A percentile compares a stretch with the other conserved stretches of the same genome.
These are phyloP conservation scores for Irena cyanogastra DNA, from an alignment of 2,113 vertebrate species.

Conservation along the genomic window DNA sequence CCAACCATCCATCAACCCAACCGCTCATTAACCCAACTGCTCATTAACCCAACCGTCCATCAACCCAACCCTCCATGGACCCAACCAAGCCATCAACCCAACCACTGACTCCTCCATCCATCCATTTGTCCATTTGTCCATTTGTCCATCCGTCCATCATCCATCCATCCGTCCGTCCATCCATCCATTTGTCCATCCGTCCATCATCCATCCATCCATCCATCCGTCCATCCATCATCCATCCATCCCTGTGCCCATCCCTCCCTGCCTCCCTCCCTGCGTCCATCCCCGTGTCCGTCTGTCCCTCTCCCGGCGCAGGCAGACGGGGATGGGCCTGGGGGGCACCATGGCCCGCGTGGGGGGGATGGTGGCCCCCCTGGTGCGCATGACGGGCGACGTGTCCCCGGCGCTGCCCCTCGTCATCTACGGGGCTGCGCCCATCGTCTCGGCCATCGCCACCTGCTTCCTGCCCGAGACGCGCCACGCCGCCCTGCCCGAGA, in stretches of 20 bases:
- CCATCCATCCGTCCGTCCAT: too few species aligned
- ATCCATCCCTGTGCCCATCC: too few species aligned
- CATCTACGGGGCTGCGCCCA: slow-evolving; percentile 75
- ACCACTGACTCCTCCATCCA: too few species aligned
- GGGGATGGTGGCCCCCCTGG: slow-evolving; percentile 78
- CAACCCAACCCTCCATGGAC: not conserved
- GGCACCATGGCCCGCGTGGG: slow-evolving; percentile 76
- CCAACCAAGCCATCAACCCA: not conserved
- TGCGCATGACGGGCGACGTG: slow-evolving; percentile 64
- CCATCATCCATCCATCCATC: too few species aligned
- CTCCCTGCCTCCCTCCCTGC: too few species aligned
- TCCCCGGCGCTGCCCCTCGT: slow-evolving; percentile 69
- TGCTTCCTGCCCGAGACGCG: slow-evolving; percentile 81
- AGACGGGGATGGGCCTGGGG: slow-evolving; percentile 79
- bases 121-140: too few species aligned
- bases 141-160: too few species aligned
- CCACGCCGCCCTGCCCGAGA: slow-evolving; percentile 75
- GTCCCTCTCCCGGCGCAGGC: slow-evolving; percentile 52
- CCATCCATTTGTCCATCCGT: too few species aligned
- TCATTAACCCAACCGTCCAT: not conserved
- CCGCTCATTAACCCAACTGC: not conserved
- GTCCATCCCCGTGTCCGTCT: not conserved
- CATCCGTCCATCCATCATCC: too few species aligned
- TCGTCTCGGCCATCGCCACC: slow-evolving; percentile 70
- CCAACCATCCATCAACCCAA: not conserved